Conservation (phyloP, 2,888 invertebrate species). For the Drosophila melanosoma region DNA sequence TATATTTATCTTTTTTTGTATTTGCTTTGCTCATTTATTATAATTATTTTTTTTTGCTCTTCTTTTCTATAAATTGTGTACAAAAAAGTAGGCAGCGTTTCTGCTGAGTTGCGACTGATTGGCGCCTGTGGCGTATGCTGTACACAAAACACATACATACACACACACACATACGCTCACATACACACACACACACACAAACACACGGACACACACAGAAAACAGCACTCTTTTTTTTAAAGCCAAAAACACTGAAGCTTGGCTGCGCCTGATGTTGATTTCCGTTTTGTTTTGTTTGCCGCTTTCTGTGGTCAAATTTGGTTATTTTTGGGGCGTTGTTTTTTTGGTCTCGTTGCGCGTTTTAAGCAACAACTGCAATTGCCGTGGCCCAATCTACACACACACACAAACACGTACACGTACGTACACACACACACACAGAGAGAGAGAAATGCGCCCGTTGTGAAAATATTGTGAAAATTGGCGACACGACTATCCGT, state of each 20-base stretch:
- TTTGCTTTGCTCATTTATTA: constrained; percentile 32
- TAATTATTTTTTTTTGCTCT: constrained; percentile 30
- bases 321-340: constrained; percentile 58
- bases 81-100: constrained; percentile 49
- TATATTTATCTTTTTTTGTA: constrained; percentile 26
- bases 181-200: constrained; percentile 22
- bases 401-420: constrained; percentile 12
- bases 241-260: constrained; percentile 47
- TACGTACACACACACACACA: constrained; percentile 27
- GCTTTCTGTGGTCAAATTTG: constrained; percentile 40
- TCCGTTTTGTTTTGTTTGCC: constrained; percentile 32
- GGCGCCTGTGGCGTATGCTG: constrained; percentile 52
- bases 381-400: constrained; percentile 28
- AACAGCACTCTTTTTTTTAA: constrained; percentile 17
- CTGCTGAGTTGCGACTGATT: constrained; percentile 43
- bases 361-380: constrained; percentile 62
- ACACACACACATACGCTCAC: constrained; percentile 13
- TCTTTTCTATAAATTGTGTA: constrained; percentile 37
- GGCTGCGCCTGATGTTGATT: constrained; percentile 45
- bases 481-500: constrained; percentile 56
- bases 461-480: constrained; percentile 34
- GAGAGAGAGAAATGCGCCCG: not conserved
- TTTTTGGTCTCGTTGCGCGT: constrained; percentile 44
- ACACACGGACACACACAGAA: constrained; percentile 13
- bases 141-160: constrained; percentile 19